Percentiles rank a stretch among this genome's conserved stretches.
Evolutionary conservation across 2,888 invertebrate genomes (phyloP).

Genomic region (Antitype chi): DNA sequence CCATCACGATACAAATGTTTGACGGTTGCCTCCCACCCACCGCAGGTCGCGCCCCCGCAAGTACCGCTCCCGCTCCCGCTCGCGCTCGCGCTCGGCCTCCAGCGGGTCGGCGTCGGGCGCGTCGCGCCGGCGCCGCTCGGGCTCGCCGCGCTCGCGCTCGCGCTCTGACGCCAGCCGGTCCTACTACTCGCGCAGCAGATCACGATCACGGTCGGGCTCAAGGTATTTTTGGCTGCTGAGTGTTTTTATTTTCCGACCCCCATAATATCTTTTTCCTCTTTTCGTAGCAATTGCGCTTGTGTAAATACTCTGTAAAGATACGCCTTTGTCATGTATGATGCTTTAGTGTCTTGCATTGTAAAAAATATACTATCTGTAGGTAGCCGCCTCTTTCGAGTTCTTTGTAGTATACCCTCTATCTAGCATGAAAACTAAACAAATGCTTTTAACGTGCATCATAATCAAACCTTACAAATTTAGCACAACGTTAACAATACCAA

Average conservation of each 20-base stretch:
- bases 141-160: conserved; percentile 90
- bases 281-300: conserved; percentile 8
- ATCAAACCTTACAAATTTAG: not conserved
- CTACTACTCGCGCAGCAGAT: conserved; percentile 90
- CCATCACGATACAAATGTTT: not conserved
- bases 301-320: conserved; percentile 13
- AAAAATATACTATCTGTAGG: not conserved
- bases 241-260: conserved; percentile 35
- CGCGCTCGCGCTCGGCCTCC: conserved; percentile 90
- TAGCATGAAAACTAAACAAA: conserved; percentile 42
- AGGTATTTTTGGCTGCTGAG: conserved; percentile 74
- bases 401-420: conserved; percentile 37
- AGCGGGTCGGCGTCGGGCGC: conserved; percentile 83
- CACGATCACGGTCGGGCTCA: conserved; percentile 90
- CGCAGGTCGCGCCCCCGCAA: conserved; percentile 91
- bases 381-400: not conserved
- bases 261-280: conserved; percentile 6
- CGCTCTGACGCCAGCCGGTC: conserved; percentile 92
- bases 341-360: conserved; percentile 5
- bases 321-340: not conserved
- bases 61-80: conserved; percentile 92
- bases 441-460: conserved; percentile 33
- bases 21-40: not conserved
- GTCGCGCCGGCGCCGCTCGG: conserved; percentile 81
- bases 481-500: conserved; percentile 15